A percentile compares a stretch with the other conserved stretches of the same genome.
Conservation (phyloP, 2,113 vertebrate genomes). For the Podarcis raffonei region DNA sequence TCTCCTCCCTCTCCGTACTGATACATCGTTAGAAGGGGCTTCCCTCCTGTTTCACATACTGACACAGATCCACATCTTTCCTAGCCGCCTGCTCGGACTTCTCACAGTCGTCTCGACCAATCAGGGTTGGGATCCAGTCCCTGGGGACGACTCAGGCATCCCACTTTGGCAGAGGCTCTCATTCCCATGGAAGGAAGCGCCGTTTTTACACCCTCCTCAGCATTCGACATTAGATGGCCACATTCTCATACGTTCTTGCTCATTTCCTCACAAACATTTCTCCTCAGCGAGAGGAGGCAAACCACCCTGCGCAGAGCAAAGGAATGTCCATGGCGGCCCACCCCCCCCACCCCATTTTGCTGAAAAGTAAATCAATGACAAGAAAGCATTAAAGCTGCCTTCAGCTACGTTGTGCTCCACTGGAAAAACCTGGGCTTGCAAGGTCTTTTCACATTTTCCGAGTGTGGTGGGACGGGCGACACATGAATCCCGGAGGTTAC, state of each 20-base stretch:
- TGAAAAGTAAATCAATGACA: neutral
- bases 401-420: neutral
- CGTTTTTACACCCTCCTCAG: conserved; percentile 74
- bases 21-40: conserved; percentile 61
- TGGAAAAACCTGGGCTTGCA: neutral
- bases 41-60: conserved; percentile 65
- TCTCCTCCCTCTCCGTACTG: conserved; percentile 68
- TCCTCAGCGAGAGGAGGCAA: conserved; percentile 42
- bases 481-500: neutral
- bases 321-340: conserved; percentile 21
- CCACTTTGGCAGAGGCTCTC: conserved; percentile 84
- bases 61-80: conserved; percentile 22
- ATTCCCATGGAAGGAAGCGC: conserved; percentile 91
- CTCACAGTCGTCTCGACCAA: conserved; percentile 71
- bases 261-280: conserved; percentile 51
- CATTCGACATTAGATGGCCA: conserved; percentile 72
- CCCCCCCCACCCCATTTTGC: neutral
- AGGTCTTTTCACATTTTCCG: fast-evolving
- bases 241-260: conserved; percentile 72
- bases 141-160: conserved; percentile 84
- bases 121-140: conserved; percentile 77
- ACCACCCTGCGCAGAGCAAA: neutral
- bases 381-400: conserved; percentile 16
- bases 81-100: conserved; percentile 51
- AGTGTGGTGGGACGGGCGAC: neutral